These are phyloP conservation scores for Lamprologus callipterus DNA, from an alignment of 2,113 vertebrate species.

Conservation along the genomic window DNA sequence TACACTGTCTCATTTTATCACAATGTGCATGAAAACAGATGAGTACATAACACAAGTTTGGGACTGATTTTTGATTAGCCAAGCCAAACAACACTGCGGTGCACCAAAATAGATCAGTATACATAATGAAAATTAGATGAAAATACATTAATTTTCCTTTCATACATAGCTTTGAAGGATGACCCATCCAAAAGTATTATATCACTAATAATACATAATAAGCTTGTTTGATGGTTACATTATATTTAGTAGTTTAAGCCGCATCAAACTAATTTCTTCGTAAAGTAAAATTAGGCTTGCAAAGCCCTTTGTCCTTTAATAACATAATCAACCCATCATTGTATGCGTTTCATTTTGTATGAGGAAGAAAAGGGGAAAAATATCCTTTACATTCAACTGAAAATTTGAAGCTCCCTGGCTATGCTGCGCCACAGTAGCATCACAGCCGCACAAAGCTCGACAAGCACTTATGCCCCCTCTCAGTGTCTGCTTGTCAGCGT, in stretches of 20 bases:
- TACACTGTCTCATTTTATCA: conserved; percentile 41
- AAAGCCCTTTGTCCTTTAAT: background rate
- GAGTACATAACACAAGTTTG: conserved; percentile 29
- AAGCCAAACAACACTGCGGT: background rate
- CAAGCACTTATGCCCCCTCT: background rate
- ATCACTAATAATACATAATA: conserved; percentile 26
- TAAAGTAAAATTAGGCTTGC: background rate
- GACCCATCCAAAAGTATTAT: background rate
- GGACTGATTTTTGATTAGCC: conserved; percentile 30
- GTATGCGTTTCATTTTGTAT: background rate
- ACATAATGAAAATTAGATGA: conserved; percentile 10
- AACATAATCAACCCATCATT: background rate
- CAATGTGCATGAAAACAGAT: conserved; percentile 46
- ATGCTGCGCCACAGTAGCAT: background rate
- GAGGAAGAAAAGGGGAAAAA: background rate
- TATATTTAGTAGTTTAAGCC: conserved; percentile 5
- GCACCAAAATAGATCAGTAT: conserved; percentile 26
- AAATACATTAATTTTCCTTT: conserved; percentile 12
- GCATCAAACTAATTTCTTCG: background rate
- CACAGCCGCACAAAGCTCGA: background rate
- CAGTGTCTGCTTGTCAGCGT: conserved; percentile 24
- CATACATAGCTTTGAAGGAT: conserved; percentile 26
- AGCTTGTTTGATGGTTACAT: conserved; percentile 9
- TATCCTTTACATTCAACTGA: background rate
- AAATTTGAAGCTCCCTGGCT: background rate